Percentiles rank a stretch among this genome's conserved stretches.
Evolutionary conservation across 92 coral and sea anemone genomes (phyloP).

Genomic region (Diadumene lineata): DNA sequence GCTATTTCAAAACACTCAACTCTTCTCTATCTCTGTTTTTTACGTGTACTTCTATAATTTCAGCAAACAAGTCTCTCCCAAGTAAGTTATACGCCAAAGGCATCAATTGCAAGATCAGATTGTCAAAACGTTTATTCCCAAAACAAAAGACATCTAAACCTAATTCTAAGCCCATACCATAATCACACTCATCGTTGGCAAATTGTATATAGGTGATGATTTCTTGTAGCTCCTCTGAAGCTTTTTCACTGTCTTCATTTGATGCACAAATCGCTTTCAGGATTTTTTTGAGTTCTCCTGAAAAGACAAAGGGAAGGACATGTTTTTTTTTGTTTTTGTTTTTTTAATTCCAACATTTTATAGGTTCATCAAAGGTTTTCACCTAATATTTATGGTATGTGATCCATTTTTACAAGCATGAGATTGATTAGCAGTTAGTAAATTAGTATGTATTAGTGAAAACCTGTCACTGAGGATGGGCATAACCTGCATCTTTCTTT

Average conservation of each 20-base stretch:
- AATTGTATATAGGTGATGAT: conserved; percentile 88
- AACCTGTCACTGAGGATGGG: too few species aligned
- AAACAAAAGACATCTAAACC: conserved; percentile 93
- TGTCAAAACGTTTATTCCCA: conserved; percentile 84
- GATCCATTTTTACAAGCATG: too few species aligned
- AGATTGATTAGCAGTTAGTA: too few species aligned
- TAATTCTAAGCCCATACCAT: conserved; percentile 96
- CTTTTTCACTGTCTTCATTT: conserved; percentile 70
- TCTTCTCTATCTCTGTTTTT: conserved; percentile 58
- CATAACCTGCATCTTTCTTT: too few species aligned
- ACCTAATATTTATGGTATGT: too few species aligned
- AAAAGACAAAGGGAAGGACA: conserved; percentile 4
- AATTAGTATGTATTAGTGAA: too few species aligned
- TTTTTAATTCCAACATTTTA: too few species aligned
- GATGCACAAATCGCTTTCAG: conserved; percentile 66
- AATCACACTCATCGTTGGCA: conserved; percentile 99
- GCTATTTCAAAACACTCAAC: not conserved
- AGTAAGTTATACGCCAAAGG: conserved; percentile 87
- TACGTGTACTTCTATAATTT: conserved; percentile 72
- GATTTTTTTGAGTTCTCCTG: conserved; percentile 83
- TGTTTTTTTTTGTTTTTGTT: too few species aligned
- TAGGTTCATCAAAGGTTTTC: too few species aligned
- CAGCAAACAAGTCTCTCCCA: conserved; percentile 68
- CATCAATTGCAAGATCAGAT: conserved; percentile 72
- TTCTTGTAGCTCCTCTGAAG: conserved; percentile 92